Evolutionary conservation across 2,888 invertebrate species (phyloP), one percentile per base, ranked within the genome.

Genomic region (Pheosia gnoma): DNA sequence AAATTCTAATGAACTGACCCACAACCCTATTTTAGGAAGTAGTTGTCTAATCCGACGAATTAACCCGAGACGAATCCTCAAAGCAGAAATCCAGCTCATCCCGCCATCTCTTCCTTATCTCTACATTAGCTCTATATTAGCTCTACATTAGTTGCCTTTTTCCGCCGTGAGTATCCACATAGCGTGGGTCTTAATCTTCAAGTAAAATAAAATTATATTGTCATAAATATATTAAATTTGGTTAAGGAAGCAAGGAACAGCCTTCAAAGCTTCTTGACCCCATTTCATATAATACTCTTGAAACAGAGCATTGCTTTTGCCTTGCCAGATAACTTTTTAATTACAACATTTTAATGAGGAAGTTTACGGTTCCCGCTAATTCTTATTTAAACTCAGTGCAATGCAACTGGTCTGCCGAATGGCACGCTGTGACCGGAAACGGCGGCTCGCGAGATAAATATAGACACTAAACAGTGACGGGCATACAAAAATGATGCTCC

Each of bases 401-500:
- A 71, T 84, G 84, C 82, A 83, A 80, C 77, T 79, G 71, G 72
- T 67, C 77, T 78, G 66, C 73, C 69, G 66, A 74, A 66, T 69
- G 70, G 85, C 81, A 84, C 86, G 83, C 77, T 70, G 78, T 67
- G 71, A 84, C 90, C 91, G 93, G 93, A 93, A 91, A 86, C 84
- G 81, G 80, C 83, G 83, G 83, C 88, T 87, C 84, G 72, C 66
- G 78, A 78, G 87, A 86, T 90, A 91, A 89, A 90, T 89, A 87
- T 92, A 93, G 88, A 77, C 74, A 68, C 63, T 81, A 82, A 85
- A 87, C 77, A 83, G 87, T 78, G 87, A 87, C 77, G 80, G 79
- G 77, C 66, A 79, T 78, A 86, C 77, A 74, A 75, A 77, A 78
- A 66, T 73, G 71, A 76, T 67, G 62, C 64, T 58, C 59, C 68